A percentile compares a stretch with the other conserved stretches of the same genome.
Evolutionary conservation across 2,888 invertebrate genomes (phyloP).

Genomic region (Petrophora chlorosata): DNA sequence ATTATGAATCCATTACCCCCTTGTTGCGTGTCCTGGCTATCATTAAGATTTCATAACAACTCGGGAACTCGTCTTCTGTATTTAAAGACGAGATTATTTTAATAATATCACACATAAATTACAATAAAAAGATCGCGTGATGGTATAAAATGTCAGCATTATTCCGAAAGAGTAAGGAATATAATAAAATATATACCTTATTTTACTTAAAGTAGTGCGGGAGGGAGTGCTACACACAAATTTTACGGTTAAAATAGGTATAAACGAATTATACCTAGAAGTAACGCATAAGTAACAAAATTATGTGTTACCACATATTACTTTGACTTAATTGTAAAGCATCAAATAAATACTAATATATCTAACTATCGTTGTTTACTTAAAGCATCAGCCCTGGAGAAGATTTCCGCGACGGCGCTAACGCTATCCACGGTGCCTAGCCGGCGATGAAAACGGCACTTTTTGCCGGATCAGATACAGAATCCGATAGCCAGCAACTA

Average conservation of each 20-base stretch:
- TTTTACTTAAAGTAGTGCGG: constrained; percentile 17
- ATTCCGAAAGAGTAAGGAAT: constrained; percentile 15
- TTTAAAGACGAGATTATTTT: constrained; percentile 21
- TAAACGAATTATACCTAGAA: too few species aligned
- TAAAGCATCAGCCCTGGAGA: constrained; percentile 44
- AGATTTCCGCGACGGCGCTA: constrained; percentile 38
- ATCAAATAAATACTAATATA: not conserved
- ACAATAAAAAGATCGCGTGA: constrained; percentile 28
- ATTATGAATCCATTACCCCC: constrained; percentile 19
- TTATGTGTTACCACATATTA: too few species aligned
- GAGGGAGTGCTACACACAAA: too few species aligned
- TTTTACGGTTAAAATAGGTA: too few species aligned
- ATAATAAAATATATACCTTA: constrained; percentile 27
- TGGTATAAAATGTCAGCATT: constrained; percentile 34
- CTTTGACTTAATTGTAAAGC: constrained; percentile 4
- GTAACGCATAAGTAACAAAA: too few species aligned
- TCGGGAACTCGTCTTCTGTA: constrained; percentile 9
- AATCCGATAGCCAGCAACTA: constrained; percentile 71
- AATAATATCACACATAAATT: constrained; percentile 30
- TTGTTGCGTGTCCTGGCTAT: constrained; percentile 10
- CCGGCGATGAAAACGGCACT: constrained; percentile 74
- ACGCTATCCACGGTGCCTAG: constrained; percentile 36
- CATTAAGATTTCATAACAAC: constrained; percentile 35
- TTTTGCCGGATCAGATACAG: constrained; percentile 71
- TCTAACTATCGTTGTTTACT: not conserved